These are phyloP conservation scores for Neocrepidodera transversa DNA, from an alignment of 2,888 invertebrate species.

Conservation along the genomic window DNA sequence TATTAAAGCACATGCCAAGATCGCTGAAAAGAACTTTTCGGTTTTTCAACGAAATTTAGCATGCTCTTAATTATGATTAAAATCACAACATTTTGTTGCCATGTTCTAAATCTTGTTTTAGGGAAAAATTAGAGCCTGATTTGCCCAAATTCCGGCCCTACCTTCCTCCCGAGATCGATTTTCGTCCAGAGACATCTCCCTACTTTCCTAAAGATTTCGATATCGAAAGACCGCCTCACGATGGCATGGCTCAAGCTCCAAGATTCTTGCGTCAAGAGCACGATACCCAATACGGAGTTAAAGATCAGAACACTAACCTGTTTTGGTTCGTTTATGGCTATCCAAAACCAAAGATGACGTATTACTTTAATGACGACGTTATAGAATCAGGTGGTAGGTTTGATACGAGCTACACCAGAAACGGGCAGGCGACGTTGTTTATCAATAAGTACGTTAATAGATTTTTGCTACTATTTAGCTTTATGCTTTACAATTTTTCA, in stretches of 20 bases:
- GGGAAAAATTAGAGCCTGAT: slow-evolving; percentile 79
- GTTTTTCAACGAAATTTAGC: too few relatives aligned
- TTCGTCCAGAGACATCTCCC: slow-evolving; percentile 83
- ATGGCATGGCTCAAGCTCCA: slow-evolving; percentile 83
- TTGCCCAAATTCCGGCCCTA: slow-evolving; percentile 82
- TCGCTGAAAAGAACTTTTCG: too few relatives aligned
- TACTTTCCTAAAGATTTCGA: slow-evolving; percentile 94
- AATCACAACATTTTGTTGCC: slow-evolving; percentile 20
- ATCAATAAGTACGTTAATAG: slow-evolving; percentile 80
- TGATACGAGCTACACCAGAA: slow-evolving; percentile 86
- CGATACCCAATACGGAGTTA: slow-evolving; percentile 90
- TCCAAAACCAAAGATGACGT: slow-evolving; percentile 93
- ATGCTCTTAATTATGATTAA: too few relatives aligned
- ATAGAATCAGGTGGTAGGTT: slow-evolving; percentile 85
- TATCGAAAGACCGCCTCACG: slow-evolving; percentile 85
- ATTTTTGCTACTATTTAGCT: too few relatives aligned
- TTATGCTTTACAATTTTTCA: neutral
- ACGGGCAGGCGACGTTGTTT: slow-evolving; percentile 88
- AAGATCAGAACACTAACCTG: slow-evolving; percentile 87
- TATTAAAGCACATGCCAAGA: too few relatives aligned
- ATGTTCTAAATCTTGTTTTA: slow-evolving; percentile 45
- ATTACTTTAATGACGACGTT: slow-evolving; percentile 83
- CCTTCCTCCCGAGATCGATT: slow-evolving; percentile 80
- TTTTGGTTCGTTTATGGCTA: slow-evolving; percentile 96
- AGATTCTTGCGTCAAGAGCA: slow-evolving; percentile 87